Evolutionary conservation across 1,140 invertebrate genomes (phyloP).

Genomic region (Nymphalis io): DNA sequence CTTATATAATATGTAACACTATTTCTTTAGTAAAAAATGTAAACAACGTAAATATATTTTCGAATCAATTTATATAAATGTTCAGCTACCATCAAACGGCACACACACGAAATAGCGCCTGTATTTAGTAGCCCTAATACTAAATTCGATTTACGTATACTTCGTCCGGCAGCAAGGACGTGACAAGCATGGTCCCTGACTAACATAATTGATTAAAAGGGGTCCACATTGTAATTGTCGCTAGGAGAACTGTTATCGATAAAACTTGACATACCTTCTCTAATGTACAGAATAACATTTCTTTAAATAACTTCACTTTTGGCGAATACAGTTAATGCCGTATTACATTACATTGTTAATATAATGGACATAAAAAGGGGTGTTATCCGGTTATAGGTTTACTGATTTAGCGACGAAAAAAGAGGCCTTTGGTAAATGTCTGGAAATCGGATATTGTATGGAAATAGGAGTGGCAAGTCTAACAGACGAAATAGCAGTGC

Average conservation of each 20-base stretch:
- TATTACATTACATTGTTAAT: no score
- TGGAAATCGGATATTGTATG: constrained; percentile 1
- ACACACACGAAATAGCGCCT: not conserved
- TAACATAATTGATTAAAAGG: constrained; percentile 22
- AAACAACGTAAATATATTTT: no score
- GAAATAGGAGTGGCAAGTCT: not conserved
- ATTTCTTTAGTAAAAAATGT: no score
- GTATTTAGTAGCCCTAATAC: constrained; percentile 12
- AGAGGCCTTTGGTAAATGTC: not conserved
- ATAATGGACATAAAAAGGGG: not conserved
- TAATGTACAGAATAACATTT: not conserved
- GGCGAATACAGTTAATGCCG: not conserved
- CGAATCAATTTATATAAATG: no score
- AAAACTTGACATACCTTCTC: not conserved
- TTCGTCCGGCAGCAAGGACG: constrained; percentile 22
- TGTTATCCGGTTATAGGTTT: not conserved
- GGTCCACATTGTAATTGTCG: constrained; percentile 10
- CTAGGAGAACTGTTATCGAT: not conserved
- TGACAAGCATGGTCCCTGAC: constrained; percentile 24
- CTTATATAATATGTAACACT: no score
- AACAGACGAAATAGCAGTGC: not conserved
- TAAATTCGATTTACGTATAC: constrained; percentile 27
- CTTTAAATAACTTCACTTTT: not conserved
- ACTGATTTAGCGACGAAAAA: not conserved
- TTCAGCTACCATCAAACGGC: no score